phyloP scores from a whole-genome alignment of 2,113 vertebrate genomes.

The Trogon surrucura region DNA sequence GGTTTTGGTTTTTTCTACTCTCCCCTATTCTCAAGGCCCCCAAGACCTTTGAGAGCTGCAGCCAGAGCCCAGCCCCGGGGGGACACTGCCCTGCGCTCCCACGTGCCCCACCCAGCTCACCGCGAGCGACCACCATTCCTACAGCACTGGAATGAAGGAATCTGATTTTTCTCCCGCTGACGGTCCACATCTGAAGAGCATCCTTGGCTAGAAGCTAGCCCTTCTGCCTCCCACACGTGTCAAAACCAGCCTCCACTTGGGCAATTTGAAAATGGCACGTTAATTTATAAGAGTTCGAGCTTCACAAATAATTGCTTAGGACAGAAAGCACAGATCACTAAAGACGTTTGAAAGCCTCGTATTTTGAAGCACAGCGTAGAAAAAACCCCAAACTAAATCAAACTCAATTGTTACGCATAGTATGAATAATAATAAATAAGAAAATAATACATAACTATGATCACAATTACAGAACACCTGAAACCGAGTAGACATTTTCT shows the following conservation, averaged over 20 bases:
- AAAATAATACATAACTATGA: not conserved
- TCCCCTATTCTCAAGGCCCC: not conserved
- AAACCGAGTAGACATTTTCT: not conserved
- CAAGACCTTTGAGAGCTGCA: rapidly evolving
- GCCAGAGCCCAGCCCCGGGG: not conserved
- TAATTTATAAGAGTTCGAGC: not conserved
- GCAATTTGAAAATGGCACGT: not conserved
- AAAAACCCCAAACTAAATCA: not conserved
- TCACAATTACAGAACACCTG: constrained; percentile 18
- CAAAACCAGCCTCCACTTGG: not conserved
- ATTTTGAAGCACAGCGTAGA: not conserved
- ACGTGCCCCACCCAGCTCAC: not conserved
- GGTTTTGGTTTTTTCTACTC: not conserved
- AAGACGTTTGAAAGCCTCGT: constrained; percentile 20
- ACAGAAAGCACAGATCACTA: constrained; percentile 28
- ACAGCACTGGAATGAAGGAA: not conserved
- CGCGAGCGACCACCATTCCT: rapidly evolving
- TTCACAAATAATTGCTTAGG: constrained; percentile 24
- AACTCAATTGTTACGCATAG: not conserved
- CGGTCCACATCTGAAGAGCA: not conserved
- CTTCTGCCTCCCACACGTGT: not conserved
- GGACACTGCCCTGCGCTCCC: rapidly evolving
- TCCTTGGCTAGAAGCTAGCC: not conserved
- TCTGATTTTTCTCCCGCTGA: not conserved
- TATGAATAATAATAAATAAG: not conserved